phyloP scores from a whole-genome alignment of 2,888 invertebrate species.

The Spatulosminthurus flaviceps region DNA sequence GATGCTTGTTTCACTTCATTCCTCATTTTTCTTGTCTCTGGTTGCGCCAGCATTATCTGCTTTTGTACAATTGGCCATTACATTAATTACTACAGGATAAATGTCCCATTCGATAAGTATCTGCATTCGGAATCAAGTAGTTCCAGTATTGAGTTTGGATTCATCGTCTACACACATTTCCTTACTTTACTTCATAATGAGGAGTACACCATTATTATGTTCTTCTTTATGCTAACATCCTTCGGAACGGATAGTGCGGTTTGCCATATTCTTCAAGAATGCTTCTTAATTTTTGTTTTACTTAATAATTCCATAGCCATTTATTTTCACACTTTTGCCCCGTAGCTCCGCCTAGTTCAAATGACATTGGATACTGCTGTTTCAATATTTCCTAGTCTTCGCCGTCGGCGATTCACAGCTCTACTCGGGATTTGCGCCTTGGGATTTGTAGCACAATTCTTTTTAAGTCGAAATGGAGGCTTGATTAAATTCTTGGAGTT shows the following conservation, averaged over 20 bases:
- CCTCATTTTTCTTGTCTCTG: slow-evolving; percentile 48
- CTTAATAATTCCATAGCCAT: slow-evolving; percentile 18
- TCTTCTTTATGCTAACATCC: slow-evolving; percentile 57
- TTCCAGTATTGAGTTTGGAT: slow-evolving; percentile 57
- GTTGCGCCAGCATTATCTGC: slow-evolving; percentile 53
- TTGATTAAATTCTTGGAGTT: slow-evolving; percentile 52
- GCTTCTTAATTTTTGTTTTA: neutral
- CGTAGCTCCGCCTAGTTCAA: slow-evolving; percentile 55
- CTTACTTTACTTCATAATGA: slow-evolving; percentile 49
- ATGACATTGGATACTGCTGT: slow-evolving; percentile 52
- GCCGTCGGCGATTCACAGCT: slow-evolving; percentile 46
- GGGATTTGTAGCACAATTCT: slow-evolving; percentile 50
- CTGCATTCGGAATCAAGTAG: slow-evolving; percentile 42
- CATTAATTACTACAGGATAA: slow-evolving; percentile 43
- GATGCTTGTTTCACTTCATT: slow-evolving; percentile 47
- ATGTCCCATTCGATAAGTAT: slow-evolving; percentile 49
- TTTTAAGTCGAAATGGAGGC: slow-evolving; percentile 56
- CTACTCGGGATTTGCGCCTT: slow-evolving; percentile 53
- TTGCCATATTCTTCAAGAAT: neutral
- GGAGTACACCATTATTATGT: slow-evolving; percentile 43
- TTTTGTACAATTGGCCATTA: slow-evolving; percentile 57
- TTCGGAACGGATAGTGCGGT: slow-evolving; percentile 57
- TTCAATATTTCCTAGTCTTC: slow-evolving; percentile 49
- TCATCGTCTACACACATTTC: slow-evolving; percentile 54
- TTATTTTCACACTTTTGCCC: neutral